Evolutionary conservation across 2,888 invertebrate genomes (phyloP).

Genomic region (Ceramica pisi): DNA sequence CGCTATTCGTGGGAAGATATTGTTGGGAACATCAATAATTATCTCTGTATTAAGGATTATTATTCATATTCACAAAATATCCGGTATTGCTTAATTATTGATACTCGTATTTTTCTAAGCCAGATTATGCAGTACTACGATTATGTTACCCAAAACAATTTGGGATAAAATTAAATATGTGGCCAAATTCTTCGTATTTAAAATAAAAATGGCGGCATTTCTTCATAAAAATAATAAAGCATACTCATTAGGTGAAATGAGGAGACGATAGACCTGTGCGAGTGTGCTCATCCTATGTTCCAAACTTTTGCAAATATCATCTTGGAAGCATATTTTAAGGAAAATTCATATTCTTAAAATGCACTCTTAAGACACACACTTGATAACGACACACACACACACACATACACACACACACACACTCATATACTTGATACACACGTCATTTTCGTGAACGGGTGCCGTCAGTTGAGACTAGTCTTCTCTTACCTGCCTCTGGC

Average conservation of each 20-base stretch:
- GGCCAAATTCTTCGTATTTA: not conserved
- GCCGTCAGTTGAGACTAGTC: no score
- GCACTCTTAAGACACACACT: no score
- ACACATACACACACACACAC: no score
- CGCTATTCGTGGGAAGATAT: not conserved
- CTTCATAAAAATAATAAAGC: not conserved
- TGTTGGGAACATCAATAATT: not conserved
- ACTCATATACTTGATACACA: no score
- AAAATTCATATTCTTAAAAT: not conserved
- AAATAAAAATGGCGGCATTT: not conserved
- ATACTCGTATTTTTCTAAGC: not conserved
- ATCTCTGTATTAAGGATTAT: not conserved
- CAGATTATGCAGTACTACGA: no score
- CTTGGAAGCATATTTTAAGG: not conserved
- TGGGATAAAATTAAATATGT: not conserved
- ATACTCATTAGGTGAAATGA: no score
- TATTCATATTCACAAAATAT: not conserved
- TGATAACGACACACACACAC: no score
- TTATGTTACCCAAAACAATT: not conserved
- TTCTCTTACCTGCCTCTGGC: no score
- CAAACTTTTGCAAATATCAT: not conserved
- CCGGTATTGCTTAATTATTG: conserved; percentile 1
- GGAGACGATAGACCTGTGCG: not conserved
- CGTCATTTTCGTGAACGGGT: no score
- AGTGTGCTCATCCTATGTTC: not conserved